Percentiles rank a stretch among this genome's conserved stretches.
Conservation (phyloP, 1,140 invertebrate species). For the Anoplophora glabripennis region DNA sequence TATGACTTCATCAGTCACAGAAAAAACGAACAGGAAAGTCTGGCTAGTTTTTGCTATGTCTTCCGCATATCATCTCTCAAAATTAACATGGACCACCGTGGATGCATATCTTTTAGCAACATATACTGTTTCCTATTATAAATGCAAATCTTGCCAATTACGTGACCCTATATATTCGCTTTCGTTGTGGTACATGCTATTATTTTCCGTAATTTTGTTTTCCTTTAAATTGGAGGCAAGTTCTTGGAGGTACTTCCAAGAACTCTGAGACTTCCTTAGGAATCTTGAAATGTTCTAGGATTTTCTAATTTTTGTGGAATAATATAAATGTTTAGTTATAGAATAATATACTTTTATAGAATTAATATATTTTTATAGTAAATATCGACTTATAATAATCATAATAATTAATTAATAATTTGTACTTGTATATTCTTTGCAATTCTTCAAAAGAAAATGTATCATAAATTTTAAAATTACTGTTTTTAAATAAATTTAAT, state of each 20-base stretch:
- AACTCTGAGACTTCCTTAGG: constrained; percentile 66
- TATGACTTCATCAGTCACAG: constrained; percentile 72
- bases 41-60: constrained; percentile 65
- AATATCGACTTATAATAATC: no score
- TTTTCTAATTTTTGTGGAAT: no score
- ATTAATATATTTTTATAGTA: no score
- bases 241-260: constrained; percentile 70
- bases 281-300: no score
- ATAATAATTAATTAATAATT: no score
- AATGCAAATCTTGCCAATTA: constrained; percentile 63
- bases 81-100: constrained; percentile 55
- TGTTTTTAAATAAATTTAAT: no score
- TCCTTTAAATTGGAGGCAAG: constrained; percentile 92
- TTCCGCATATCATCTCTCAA: constrained; percentile 59
- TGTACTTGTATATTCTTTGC: no score
- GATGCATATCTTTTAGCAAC: constrained; percentile 55
- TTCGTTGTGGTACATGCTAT: constrained; percentile 68
- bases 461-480: no score
- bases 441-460: no score
- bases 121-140: constrained; percentile 63
- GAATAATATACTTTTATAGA: no score
- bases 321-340: no score
- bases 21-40: constrained; percentile 71
- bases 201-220: constrained; percentile 69
- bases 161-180: constrained; percentile 79